Conservation (phyloP, 2,113 vertebrate species). For the Aplodontia rufa region DNA sequence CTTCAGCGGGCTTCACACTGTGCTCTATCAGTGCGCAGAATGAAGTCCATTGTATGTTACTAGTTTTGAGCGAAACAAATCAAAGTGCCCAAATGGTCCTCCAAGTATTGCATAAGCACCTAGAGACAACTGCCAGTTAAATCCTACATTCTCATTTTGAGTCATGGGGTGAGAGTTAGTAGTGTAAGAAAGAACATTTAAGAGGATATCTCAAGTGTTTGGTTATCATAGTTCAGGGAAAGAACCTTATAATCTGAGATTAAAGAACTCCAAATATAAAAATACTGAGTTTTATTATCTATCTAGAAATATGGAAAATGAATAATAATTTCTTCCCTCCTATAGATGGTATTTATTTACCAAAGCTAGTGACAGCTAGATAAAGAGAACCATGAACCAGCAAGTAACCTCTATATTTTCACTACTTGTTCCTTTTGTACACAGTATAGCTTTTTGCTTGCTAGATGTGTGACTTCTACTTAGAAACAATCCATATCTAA, state of each 20-base stretch:
- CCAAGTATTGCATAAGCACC: neutral
- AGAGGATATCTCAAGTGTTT: neutral
- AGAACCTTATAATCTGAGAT: neutral
- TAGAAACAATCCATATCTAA: slow-evolving; percentile 1
- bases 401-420: slow-evolving; percentile 9
- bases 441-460: neutral
- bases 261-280: neutral
- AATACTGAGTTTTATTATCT: neutral
- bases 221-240: neutral
- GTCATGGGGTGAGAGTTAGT: neutral
- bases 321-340: neutral
- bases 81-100: neutral
- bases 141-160: neutral
- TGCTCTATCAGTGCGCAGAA: neutral
- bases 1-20: neutral
- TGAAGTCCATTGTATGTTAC: neutral
- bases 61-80: slow-evolving; percentile 29
- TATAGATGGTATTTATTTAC: neutral
- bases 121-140: neutral
- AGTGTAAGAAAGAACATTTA: neutral
- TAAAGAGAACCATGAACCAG: neutral
- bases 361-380: neutral
- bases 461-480: neutral
- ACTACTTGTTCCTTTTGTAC: neutral
- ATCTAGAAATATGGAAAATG: neutral